Base-by-base conservation (phyloP, 2,888 invertebrate species). In the Ctena decussata region DNA sequence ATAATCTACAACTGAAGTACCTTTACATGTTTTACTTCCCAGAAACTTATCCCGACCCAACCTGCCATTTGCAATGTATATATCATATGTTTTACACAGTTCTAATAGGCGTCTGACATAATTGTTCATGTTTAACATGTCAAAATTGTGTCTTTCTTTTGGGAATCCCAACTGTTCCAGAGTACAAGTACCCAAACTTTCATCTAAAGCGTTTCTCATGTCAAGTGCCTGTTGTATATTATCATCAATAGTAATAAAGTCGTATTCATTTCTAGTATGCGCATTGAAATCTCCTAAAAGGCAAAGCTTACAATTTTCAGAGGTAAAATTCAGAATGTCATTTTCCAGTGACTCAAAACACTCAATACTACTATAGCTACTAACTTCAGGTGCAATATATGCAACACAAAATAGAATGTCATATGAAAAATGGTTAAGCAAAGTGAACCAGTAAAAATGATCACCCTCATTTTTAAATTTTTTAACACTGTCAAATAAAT, bases 371-470 rank as follows among this genome's bases (percentile, higher is more conserved):
- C 60, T 60, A 21, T 30, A 60, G 6, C 27, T 60, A 60, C 60
- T 60, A 30, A 24, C 60, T 30, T 60, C 60, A 6, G 60, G 60
- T 18, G 60, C 60, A 27, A 60, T 30, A 30, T 60, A 60, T 60
- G 27, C 60, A 30, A 6, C 6, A 21, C 60, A 60, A 60, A 60
- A 60, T n/a, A 18, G 27, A 60, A 60, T 60, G 18, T 60, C 60
- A 60, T 27, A 60, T 60, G 27, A 2, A 60, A 30, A 60, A 5
- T 60, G 60, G 27, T 60, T 30, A 30, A 30, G 21, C 8, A 60
- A 30, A 30, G 60, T 60, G 60, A 60, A 60, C 60, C 60, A 60
- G 32, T 60, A 60, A 60, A 60, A 60, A 30, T 27, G n/a, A 60
- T 60, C 60, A 24, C 60, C 60, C 5, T 60, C 60, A 60, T 30